Percentiles rank a stretch among this genome's conserved stretches.
These are phyloP conservation scores for Allophyes oxyacanthae DNA, from an alignment of 2,888 invertebrate genomes.

Conservation along the genomic window DNA sequence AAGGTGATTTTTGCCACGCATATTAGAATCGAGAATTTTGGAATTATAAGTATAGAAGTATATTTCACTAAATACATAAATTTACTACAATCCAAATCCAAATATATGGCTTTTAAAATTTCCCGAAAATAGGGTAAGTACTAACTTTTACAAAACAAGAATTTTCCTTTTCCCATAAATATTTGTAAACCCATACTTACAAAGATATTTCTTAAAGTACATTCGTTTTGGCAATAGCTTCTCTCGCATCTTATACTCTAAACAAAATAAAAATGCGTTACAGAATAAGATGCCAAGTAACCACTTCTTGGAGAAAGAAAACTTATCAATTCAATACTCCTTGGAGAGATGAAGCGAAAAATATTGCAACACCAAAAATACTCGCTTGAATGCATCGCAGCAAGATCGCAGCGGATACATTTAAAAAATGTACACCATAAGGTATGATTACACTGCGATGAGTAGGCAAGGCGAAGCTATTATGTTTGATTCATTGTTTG, in stretches of 20 bases:
- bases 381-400: conserved; percentile 2
- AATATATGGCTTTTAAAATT: too few species aligned
- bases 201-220: too few species aligned
- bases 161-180: too few species aligned
- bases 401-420: not conserved
- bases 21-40: too few species aligned
- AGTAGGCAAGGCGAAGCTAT: not conserved
- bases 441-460: not conserved
- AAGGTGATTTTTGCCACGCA: too few species aligned
- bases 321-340: conserved; percentile 7
- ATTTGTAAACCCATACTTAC: too few species aligned
- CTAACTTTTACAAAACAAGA: too few species aligned
- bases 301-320: not conserved
- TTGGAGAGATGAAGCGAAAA: conserved; percentile 2
- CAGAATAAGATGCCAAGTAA: not conserved
- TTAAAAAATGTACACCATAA: conserved; percentile 8
- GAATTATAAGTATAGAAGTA: too few species aligned
- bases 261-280: not conserved
- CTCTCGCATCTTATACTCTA: not conserved
- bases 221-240: too few species aligned
- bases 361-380: conserved; percentile 8
- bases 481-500: not conserved
- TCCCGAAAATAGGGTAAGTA: too few species aligned
- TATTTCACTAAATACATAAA: too few species aligned
- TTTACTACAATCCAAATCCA: too few species aligned